Evolutionary conservation across 2,888 invertebrate species (phyloP).

Genomic region (Polyommatus icarus): DNA sequence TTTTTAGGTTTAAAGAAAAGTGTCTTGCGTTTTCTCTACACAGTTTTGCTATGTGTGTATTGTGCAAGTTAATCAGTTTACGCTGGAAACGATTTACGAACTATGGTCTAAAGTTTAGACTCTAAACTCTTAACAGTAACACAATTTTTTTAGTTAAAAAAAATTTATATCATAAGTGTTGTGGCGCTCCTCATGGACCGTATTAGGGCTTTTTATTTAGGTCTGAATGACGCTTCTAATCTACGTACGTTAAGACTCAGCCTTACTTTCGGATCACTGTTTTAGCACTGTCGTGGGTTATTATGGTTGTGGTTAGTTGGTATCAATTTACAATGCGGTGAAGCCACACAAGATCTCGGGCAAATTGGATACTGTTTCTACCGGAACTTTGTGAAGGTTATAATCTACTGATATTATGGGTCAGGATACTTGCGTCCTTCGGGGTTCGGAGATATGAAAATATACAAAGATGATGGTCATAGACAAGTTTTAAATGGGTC

Average conservation of each 20-base stretch:
- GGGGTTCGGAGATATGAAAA: background rate
- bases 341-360: slow-evolving; percentile 66
- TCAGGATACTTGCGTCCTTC: background rate
- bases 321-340: slow-evolving; percentile 71
- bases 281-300: slow-evolving; percentile 60
- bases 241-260: background rate
- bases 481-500: no score
- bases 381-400: slow-evolving; percentile 69
- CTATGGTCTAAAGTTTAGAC: no score
- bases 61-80: background rate
- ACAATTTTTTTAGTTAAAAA: no score
- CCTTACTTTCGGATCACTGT: slow-evolving; percentile 38
- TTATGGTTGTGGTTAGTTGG: slow-evolving; percentile 60
- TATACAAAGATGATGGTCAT: background rate
- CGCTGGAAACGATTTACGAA: background rate
- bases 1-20: no score
- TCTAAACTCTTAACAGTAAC: background rate
- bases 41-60: background rate
- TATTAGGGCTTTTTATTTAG: no score
- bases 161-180: no score
- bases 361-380: slow-evolving; percentile 74
- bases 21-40: no score
- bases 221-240: no score
- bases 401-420: slow-evolving; percentile 6
- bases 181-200: no score